phyloP scores from a whole-genome alignment of 2,888 invertebrate genomes.

The Tetragonisca angustula region DNA sequence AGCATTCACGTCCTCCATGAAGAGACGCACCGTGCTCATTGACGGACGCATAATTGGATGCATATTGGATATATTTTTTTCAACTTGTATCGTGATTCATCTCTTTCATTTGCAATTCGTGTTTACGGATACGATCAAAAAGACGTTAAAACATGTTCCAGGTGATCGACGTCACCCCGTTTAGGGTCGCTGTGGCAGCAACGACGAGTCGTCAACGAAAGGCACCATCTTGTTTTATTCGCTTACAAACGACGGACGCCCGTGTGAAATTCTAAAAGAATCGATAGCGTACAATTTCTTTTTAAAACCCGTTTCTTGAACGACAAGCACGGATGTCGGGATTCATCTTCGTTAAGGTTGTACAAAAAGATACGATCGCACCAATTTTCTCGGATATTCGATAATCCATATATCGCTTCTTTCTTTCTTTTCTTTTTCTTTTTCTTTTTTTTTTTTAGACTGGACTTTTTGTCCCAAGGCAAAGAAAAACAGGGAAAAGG shows the following conservation, averaged over 20 bases:
- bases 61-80: not conserved
- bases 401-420: not conserved
- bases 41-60: slow-evolving; percentile 6
- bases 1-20: slow-evolving; percentile 3
- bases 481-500: slow-evolving; percentile 2
- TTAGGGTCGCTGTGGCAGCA: slow-evolving; percentile 27
- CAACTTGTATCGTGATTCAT: slow-evolving; percentile 4
- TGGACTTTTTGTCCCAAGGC: slow-evolving; percentile 13
- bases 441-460: slow-evolving; percentile 14
- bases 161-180: slow-evolving; percentile 2
- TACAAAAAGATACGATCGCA: slow-evolving; percentile 29
- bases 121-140: slow-evolving; percentile 4
- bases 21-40: slow-evolving; percentile 9
- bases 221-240: slow-evolving; percentile 56
- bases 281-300: slow-evolving; percentile 1
- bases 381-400: slow-evolving; percentile 19
- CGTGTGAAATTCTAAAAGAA: slow-evolving; percentile 27
- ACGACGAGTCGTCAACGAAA: slow-evolving; percentile 48
- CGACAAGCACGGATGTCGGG: not conserved
- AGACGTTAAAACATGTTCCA: slow-evolving; percentile 16
- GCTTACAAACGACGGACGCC: slow-evolving; percentile 55
- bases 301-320: slow-evolving; percentile 4
- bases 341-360: not conserved
- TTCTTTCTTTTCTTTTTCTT: slow-evolving; percentile 1
- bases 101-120: not conserved